These are phyloP conservation scores for Erythrolamprus reginae DNA, from an alignment of 2,113 vertebrate species.

Conservation along the genomic window DNA sequence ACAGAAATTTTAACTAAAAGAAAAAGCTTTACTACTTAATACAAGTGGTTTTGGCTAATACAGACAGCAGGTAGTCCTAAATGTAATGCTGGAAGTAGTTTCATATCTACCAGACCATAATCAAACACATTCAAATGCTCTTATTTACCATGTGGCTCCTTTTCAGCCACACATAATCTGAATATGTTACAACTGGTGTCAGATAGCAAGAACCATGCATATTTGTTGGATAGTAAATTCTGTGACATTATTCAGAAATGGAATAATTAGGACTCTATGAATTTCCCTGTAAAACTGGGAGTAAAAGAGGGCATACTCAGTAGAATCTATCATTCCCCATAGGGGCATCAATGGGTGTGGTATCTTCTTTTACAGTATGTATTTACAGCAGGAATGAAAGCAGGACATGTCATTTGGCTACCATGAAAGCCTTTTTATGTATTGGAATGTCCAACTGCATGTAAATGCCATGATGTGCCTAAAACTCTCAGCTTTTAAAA, in stretches of 20 bases:
- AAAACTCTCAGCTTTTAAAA: neutral
- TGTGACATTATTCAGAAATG: neutral
- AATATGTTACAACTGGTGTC: neutral
- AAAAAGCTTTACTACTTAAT: neutral
- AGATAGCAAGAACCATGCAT: neutral
- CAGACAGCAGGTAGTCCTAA: neutral
- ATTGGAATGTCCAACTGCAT: neutral
- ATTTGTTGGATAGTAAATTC: neutral
- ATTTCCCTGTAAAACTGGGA: neutral
- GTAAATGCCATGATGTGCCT: neutral
- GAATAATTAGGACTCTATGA: neutral
- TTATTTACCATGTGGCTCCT: neutral
- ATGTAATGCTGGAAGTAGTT: neutral
- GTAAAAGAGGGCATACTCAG: neutral
- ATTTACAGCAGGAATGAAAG: neutral
- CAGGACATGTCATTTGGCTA: neutral
- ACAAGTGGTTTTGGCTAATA: neutral
- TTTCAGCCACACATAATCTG: neutral
- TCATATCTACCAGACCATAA: neutral
- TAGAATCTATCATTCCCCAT: neutral
- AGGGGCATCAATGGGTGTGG: neutral
- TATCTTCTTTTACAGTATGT: neutral
- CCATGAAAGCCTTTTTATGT: neutral
- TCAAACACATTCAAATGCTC: neutral
- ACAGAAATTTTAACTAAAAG: neutral